phyloP scores from a whole-genome alignment of 2,113 vertebrate genomes.

The Boulengerochromis microlepis region DNA sequence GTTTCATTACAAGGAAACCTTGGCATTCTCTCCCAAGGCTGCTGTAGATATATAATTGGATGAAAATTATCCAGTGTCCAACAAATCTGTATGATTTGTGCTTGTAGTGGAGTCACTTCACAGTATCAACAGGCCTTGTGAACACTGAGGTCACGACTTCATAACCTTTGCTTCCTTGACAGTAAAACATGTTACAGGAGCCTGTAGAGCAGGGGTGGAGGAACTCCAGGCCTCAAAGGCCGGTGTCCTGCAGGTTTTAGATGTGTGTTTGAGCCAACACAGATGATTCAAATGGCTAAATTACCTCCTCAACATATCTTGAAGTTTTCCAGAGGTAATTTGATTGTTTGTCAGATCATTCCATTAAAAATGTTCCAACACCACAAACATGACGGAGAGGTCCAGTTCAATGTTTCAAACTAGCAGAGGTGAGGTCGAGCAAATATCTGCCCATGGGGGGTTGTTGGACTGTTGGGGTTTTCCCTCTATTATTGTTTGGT shows the following conservation, averaged over 20 bases:
- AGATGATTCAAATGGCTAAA: neutral
- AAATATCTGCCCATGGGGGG: neutral
- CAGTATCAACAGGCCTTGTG: neutral
- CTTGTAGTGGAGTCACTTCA: neutral
- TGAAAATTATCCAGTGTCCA: neutral
- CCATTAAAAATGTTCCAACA: neutral
- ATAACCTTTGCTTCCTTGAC: neutral
- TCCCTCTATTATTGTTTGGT: neutral
- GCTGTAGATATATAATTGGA: neutral
- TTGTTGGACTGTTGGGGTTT: neutral
- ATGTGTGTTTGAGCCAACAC: neutral
- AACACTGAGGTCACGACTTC: neutral
- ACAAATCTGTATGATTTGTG: neutral
- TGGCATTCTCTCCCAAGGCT: neutral
- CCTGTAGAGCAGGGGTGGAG: neutral
- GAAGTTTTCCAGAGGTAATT: neutral
- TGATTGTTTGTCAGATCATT: neutral
- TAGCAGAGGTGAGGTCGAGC: neutral
- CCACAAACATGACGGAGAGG: fast-evolving
- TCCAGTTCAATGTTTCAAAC: neutral
- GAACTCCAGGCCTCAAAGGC: neutral
- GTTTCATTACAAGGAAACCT: neutral
- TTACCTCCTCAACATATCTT: neutral
- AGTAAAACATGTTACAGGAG: neutral
- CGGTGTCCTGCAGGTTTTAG: neutral